These are phyloP conservation scores for Drosophila austrosaltans DNA, from an alignment of 2,888 invertebrate genomes.

Conservation along the genomic window DNA sequence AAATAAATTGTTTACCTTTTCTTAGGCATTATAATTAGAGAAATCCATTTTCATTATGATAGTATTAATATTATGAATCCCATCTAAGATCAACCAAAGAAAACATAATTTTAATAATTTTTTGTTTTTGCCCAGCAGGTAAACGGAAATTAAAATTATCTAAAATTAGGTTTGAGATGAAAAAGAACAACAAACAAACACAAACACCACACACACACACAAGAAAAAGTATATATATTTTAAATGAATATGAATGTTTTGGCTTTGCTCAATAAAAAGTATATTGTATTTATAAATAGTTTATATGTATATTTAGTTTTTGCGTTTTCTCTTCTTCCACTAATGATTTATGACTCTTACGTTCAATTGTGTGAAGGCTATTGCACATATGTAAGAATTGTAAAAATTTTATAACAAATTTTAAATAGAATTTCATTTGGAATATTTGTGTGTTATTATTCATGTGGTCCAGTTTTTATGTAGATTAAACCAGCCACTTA, in stretches of 20 bases:
- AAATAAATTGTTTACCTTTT: too few species aligned
- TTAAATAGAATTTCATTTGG: background rate
- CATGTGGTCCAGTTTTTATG: constrained; percentile 1
- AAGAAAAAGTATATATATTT: constrained; percentile 1
- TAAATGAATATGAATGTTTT: background rate
- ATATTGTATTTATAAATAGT: constrained; percentile 9
- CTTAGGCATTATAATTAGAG: too few species aligned
- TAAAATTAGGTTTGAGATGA: constrained; percentile 47
- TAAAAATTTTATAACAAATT: background rate
- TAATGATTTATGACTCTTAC: constrained; percentile 9
- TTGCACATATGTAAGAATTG: constrained; percentile 2
- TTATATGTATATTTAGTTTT: background rate
- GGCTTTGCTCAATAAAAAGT: constrained; percentile 1
- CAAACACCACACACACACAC: background rate
- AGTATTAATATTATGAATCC: too few species aligned
- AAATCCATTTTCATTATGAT: too few species aligned
- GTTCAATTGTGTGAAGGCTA: constrained; percentile 8
- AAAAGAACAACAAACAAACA: background rate
- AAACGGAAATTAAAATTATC: constrained; percentile 29
- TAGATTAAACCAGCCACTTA: background rate
- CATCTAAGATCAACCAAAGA: background rate
- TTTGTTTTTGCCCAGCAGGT: background rate
- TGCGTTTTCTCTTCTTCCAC: background rate
- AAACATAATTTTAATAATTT: background rate
- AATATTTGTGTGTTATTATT: background rate